These are phyloP conservation scores for Natrix natrix DNA, from an alignment of 2,797 vertebrate genomes.

Conservation along the genomic window DNA sequence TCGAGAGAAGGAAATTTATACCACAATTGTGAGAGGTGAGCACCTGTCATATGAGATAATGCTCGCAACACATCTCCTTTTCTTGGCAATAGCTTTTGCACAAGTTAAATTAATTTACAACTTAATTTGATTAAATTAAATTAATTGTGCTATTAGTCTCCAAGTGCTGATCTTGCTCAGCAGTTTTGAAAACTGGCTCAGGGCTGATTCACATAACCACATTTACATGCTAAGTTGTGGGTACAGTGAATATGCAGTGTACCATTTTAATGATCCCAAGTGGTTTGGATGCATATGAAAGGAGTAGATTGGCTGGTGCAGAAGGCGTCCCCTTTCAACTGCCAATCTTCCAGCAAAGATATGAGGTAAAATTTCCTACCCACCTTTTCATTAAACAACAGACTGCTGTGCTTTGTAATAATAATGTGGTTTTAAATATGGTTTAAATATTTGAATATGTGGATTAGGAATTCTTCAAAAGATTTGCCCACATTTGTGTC, in stretches of 20 bases:
- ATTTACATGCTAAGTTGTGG: not conserved
- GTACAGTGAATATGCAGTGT: not conserved
- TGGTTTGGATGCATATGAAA: not conserved
- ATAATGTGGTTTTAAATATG: not conserved
- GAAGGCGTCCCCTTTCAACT: not conserved
- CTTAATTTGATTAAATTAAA: not conserved
- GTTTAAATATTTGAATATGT: not conserved
- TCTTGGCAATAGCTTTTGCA: not conserved
- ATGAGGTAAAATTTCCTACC: not conserved
- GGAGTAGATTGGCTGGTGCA: not conserved
- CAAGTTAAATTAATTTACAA: slow-evolving; percentile 16
- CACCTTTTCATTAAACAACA: not conserved
- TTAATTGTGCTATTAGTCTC: not conserved
- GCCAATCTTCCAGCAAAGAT: not conserved
- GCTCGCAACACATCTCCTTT: not conserved
- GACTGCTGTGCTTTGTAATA: not conserved
- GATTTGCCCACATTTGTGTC: not conserved
- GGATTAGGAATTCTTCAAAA: not conserved
- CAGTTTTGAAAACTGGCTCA: slow-evolving; percentile 14
- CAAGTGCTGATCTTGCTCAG: not conserved
- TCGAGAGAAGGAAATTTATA: not conserved
- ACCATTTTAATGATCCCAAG: not conserved
- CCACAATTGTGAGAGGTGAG: not conserved
- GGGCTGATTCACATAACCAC: not conserved
- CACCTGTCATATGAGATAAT: not conserved